A percentile compares a stretch with the other conserved stretches of the same genome.
These are phyloP conservation scores for Centropus unirufus DNA, from an alignment of 2,113 vertebrate species.

Conservation along the genomic window DNA sequence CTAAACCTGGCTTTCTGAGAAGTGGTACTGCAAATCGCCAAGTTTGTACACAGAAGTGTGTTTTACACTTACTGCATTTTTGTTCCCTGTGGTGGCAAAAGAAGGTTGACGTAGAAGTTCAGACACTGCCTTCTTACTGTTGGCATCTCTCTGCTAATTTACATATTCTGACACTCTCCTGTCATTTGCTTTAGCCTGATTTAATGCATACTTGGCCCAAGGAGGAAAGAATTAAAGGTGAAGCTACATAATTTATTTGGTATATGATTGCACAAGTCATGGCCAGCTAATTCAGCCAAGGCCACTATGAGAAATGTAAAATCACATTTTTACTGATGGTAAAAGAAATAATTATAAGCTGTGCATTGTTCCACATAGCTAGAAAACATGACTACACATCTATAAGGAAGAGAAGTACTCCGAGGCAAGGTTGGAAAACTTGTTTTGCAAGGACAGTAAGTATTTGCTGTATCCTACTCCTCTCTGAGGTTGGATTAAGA, in stretches of 20 bases:
- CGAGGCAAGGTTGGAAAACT: not conserved
- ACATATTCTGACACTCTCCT: not conserved
- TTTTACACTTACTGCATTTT: not conserved
- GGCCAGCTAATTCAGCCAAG: not conserved
- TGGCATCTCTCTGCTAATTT: not conserved
- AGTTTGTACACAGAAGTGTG: accelerated
- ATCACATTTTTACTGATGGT: not conserved
- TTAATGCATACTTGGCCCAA: not conserved
- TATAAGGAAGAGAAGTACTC: not conserved
- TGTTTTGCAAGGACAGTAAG: not conserved
- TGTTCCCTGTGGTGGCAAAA: not conserved
- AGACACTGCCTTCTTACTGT: not conserved
- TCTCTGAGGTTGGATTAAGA: not conserved
- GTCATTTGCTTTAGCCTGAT: not conserved
- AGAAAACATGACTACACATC: not conserved
- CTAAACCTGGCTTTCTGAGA: not conserved
- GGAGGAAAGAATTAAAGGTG: not conserved
- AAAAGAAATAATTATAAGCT: not conserved
- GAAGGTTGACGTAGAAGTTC: not conserved
- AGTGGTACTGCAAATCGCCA: not conserved
- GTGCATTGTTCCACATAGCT: not conserved
- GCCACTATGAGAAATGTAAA: not conserved
- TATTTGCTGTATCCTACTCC: not conserved
- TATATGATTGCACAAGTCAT: not conserved
- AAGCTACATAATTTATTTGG: not conserved